These are phyloP conservation scores for Brachypteracias leptosomus DNA, from an alignment of 2,113 vertebrate species.

Conservation along the genomic window DNA sequence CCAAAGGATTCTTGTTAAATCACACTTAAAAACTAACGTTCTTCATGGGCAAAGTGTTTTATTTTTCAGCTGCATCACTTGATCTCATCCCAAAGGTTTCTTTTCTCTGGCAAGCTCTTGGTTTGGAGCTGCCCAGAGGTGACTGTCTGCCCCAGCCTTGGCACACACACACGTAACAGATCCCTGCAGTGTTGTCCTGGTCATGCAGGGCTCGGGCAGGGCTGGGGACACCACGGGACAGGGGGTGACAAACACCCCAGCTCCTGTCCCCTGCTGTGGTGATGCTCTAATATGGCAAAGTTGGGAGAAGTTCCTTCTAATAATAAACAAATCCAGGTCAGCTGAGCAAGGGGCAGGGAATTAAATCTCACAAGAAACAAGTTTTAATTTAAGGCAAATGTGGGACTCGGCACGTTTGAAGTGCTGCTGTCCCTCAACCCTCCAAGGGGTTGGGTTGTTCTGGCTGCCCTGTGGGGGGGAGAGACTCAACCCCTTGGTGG, in stretches of 20 bases:
- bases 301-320: neutral
- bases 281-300: neutral
- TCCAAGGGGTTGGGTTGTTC: neutral
- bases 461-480: neutral
- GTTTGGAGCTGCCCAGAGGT: neutral
- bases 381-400: neutral
- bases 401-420: neutral
- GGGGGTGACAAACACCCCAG: neutral
- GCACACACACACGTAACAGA: fast-evolving
- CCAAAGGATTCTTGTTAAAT: neutral
- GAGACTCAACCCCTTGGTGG: neutral
- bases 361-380: neutral
- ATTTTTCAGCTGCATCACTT: neutral
- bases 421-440: neutral
- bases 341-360: neutral
- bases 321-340: neutral
- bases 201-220: neutral
- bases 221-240: neutral
- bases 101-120: neutral
- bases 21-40: neutral
- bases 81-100: neutral
- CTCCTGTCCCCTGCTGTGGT: neutral
- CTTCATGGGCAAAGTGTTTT: neutral
- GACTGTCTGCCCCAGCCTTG: neutral
- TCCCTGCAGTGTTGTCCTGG: neutral